A percentile compares a stretch with the other conserved stretches of the same genome.
phyloP scores from a whole-genome alignment of 2,797 vertebrate genomes.

The Gallinago nigripennis region DNA sequence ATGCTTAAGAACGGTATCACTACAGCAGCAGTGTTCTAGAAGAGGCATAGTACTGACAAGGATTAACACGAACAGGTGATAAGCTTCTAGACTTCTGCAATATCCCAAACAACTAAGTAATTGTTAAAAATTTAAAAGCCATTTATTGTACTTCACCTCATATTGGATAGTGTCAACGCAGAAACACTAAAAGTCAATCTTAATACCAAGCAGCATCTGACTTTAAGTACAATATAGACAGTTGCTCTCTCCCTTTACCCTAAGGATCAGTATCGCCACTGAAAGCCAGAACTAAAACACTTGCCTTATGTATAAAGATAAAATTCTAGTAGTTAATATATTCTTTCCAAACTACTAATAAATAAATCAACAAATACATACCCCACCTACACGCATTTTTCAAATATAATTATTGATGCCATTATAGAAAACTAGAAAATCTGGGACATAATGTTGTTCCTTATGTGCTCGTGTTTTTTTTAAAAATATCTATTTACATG shows the following conservation, averaged over 20 bases:
- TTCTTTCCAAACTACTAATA: conserved; percentile 1
- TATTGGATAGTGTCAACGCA: neutral
- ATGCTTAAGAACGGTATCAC: neutral
- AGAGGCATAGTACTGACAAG: conserved; percentile 5
- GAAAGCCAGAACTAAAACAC: neutral
- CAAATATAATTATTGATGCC: neutral
- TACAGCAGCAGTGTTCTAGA: neutral
- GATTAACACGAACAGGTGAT: neutral
- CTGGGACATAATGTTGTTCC: neutral
- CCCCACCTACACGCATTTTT: neutral
- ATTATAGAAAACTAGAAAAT: conserved; percentile 60
- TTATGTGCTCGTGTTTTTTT: neutral
- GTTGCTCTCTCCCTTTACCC: neutral
- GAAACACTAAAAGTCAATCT: conserved; percentile 46
- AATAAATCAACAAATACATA: neutral
- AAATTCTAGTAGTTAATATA: neutral
- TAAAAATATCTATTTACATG: neutral
- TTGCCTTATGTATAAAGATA: neutral
- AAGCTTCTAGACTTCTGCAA: neutral
- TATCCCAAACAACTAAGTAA: neutral
- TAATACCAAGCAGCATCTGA: conserved; percentile 14
- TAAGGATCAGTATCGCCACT: neutral
- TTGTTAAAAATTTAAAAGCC: neutral
- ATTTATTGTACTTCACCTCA: neutral
- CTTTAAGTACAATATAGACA: neutral